phyloP scores from a whole-genome alignment of 2,113 vertebrate genomes.

The Labrus mixtus region DNA sequence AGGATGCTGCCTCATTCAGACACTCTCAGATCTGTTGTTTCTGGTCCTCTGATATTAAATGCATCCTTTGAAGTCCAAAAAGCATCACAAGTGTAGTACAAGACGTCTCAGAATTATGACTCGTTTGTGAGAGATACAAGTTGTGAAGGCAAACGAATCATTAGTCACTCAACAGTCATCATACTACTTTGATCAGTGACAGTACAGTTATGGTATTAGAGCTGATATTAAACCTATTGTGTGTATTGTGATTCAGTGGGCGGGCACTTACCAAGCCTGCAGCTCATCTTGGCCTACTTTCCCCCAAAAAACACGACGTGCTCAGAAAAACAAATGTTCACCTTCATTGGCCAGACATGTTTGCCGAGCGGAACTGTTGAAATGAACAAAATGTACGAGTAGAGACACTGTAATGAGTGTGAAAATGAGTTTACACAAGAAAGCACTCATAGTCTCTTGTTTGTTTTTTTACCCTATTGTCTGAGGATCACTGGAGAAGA shows the following conservation, averaged over 20 bases:
- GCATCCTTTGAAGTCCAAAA: constrained; percentile 27
- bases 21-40: constrained; percentile 28
- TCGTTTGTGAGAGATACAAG: background rate
- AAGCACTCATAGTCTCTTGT: constrained; percentile 1
- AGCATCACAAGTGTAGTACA: background rate
- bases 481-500: background rate
- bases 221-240: background rate
- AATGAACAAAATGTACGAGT: constrained; percentile 18
- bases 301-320: constrained; percentile 31
- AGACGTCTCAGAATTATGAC: background rate
- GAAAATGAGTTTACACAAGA: background rate
- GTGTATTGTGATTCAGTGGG: constrained; percentile 42
- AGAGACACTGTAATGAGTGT: background rate
- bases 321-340: constrained; percentile 51
- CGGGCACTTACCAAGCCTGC: constrained; percentile 43
- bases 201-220: background rate
- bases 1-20: constrained; percentile 12
- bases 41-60: constrained; percentile 32
- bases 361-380: constrained; percentile 18
- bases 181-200: background rate
- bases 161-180: background rate
- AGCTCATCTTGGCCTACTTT: constrained; percentile 69
- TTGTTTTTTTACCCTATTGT: constrained; percentile 15
- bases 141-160: background rate
- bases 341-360: constrained; percentile 35